A percentile compares a stretch with the other conserved stretches of the same genome.
Conservation (phyloP, 2,113 vertebrate genomes). For the Ornithorhynchus anatinus region DNA sequence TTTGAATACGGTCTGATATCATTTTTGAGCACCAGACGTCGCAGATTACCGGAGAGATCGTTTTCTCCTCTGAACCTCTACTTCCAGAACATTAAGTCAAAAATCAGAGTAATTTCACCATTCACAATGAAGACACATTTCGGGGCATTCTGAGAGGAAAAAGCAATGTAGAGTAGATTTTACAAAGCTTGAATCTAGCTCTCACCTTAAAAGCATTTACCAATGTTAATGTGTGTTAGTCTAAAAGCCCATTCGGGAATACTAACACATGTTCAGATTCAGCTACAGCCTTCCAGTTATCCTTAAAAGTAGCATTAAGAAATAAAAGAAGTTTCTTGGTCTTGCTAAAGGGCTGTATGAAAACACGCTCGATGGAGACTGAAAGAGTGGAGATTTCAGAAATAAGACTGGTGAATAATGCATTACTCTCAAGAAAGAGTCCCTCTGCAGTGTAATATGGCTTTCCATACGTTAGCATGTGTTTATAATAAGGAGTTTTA, state of each 20-base stretch:
- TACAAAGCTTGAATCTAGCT: not conserved
- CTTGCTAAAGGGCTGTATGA: not conserved
- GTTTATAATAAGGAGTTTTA: not conserved
- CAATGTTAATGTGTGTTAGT: not conserved
- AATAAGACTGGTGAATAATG: not conserved
- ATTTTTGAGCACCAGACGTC: constrained; percentile 56
- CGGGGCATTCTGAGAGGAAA: constrained; percentile 24
- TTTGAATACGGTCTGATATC: constrained; percentile 40
- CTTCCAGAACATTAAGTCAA: constrained; percentile 42
- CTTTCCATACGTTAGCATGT: not conserved
- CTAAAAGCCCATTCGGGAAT: not conserved
- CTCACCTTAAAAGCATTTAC: not conserved
- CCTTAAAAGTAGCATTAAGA: not conserved
- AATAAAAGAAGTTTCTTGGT: not conserved
- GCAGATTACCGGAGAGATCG: constrained; percentile 42
- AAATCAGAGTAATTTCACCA: constrained; percentile 52
- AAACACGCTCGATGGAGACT: not conserved
- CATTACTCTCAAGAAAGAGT: not conserved
- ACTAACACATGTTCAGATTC: not conserved
- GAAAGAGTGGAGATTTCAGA: not conserved
- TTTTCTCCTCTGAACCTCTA: constrained; percentile 48
- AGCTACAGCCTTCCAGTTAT: not conserved
- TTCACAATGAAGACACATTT: constrained; percentile 21
- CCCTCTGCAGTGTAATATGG: not conserved
- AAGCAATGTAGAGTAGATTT: constrained; percentile 3